Base-by-base conservation (phyloP, 2,797 vertebrate species). In the Hirundo rustica region DNA sequence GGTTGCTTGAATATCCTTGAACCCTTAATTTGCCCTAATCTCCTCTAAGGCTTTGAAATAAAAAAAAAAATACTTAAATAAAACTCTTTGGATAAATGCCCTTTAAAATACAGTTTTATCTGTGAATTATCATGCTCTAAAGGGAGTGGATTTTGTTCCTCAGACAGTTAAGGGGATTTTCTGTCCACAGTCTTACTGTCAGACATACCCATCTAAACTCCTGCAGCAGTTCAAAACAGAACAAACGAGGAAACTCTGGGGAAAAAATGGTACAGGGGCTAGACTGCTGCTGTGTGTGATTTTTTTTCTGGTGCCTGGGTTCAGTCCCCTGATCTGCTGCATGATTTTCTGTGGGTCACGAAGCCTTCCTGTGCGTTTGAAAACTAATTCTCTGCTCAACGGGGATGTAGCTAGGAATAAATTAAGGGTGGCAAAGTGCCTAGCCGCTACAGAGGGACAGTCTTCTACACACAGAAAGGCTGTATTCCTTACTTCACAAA, bases 1-100 rank as follows among this genome's bases (percentile, higher is more conserved):
- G 91, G 95, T 96, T 96, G 23, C 89, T 85, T 60, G 80, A 90
- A 85, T 93, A 90, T 93, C 16, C 85, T 79, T 93, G 88, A 94
- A 93, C 83, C 85, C 64, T 71, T 96, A 96, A 96, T 95, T 96
- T 97, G 47, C 61, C 34, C 64, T 93, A 86, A 93, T 92, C 93
- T 88, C 42, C 67, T 95, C 80, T 94, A 90, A 88, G 57, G 77
- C 85, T 95, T 92, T 96, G 88, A 79, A 96, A 95, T 93, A 93
- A 95, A 86, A 84, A 92, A 96, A 38, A 11, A 38, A 38, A 88
- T 85, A 65, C 58, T 95, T 88, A 90, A 88, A 83, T 51, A 51
- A 91, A 88, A 84, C 45, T 84, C 45, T 80, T 93, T 77, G 80
- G 89, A 76, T 87, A 90, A 92, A 77, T 82, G 64, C 48, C 60